Base-by-base conservation (phyloP, 2,797 vertebrate genomes). In the Cetoscarus ocellatus region DNA sequence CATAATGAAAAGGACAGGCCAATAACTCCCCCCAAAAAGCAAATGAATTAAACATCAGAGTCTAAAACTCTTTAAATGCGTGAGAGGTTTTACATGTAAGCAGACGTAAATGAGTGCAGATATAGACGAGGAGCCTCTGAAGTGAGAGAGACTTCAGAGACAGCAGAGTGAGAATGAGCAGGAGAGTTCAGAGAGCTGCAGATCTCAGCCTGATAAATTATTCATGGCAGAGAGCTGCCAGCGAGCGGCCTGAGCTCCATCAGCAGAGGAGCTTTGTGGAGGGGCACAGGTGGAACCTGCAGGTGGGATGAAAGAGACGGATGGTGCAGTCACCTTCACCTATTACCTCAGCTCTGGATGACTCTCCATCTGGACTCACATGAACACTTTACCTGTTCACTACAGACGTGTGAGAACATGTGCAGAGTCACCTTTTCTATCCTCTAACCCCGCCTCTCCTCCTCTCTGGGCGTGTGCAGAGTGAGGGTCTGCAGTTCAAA, bases 141-240 rank as follows among this genome's bases (percentile, higher is more conserved):
- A 67, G 19, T 38, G 57, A 61, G 19, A 58, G 49, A 55, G 61
- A 61, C 51, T 67, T 58, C 56, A 75, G 67, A 75, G 61, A 64
- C 14, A 40, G 79, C 43, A 44, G 39, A 62, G 51, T 42, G 61
- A 72, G 53, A 72, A 65, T 49, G 56, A 79, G 80, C 45, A 62
- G 54, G 56, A 68, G 53, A 70, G 65, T 66, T 69, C 72, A n/a
- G n/a, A n/a, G n/a, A n/a, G n/a, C n/a, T 80, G 80, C 80, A 86
- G 89, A 83, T 82, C 71, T 53, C 70, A 65, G 68, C 40, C 80
- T 86, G 73, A 89, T 91, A 69, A 91, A 92, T 89, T 87, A 87
- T 84, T 67, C 69, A 88, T 82, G 44, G 15, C 49, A 27, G 67
- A 62, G 71, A 85, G 67, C 82, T 82, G 84, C 81, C 77, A 71